These are phyloP conservation scores for Planiliza haematocheilus DNA, from an alignment of 2,113 vertebrate species.

Conservation along the genomic window DNA sequence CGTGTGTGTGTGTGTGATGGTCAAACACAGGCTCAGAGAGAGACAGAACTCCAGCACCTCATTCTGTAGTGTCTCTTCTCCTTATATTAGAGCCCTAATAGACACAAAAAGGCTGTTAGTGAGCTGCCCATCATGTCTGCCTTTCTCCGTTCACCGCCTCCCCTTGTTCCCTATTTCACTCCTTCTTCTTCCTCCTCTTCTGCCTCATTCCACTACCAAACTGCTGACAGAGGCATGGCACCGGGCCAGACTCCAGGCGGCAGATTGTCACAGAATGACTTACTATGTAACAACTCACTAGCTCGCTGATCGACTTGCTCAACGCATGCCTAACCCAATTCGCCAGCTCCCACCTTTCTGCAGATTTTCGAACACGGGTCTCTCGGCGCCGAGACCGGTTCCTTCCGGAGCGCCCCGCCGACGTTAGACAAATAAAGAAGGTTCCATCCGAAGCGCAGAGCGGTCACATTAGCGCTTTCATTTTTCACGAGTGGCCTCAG, in stretches of 20 bases:
- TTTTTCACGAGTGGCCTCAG: slow-evolving; percentile 51
- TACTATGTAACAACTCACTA: slow-evolving; percentile 69
- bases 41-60: slow-evolving; percentile 34
- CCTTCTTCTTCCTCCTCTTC: not conserved
- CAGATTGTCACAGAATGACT: slow-evolving; percentile 63
- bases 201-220: slow-evolving; percentile 41
- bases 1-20: slow-evolving; percentile 3
- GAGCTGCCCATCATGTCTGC: slow-evolving; percentile 66
- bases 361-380: slow-evolving; percentile 31
- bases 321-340: slow-evolving; percentile 23
- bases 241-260: slow-evolving; percentile 48
- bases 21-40: slow-evolving; percentile 17
- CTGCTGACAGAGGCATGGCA: slow-evolving; percentile 70
- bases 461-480: slow-evolving; percentile 33
- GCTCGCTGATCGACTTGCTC: slow-evolving; percentile 52
- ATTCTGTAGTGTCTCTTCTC: slow-evolving; percentile 46
- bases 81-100: slow-evolving; percentile 61
- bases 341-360: not conserved
- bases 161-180: slow-evolving; percentile 18
- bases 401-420: slow-evolving; percentile 16
- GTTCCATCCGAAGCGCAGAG: slow-evolving; percentile 28
- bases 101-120: slow-evolving; percentile 62
- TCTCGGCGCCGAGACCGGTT: slow-evolving; percentile 17
- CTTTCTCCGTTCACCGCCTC: slow-evolving; percentile 6
- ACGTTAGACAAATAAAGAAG: slow-evolving; percentile 22